Evolutionary conservation across 2,797 vertebrate genomes (phyloP).

Genomic region (Notoglanidium macrostoma): DNA sequence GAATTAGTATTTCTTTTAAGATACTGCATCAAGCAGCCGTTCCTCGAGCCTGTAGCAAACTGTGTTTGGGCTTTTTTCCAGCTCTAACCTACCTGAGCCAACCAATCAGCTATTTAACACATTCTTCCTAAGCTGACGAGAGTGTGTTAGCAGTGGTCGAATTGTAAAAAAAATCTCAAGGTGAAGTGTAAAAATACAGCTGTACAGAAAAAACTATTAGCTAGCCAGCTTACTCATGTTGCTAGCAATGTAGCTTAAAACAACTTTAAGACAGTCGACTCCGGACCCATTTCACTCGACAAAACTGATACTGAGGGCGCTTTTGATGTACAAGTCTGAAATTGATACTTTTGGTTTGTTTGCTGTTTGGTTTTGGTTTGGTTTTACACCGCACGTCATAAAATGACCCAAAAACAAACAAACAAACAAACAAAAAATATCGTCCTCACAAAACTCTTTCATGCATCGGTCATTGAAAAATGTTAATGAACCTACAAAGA

Average conservation of each 20-base stretch:
- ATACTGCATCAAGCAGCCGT: background rate
- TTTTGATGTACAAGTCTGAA: too few relatives aligned
- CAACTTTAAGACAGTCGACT: background rate
- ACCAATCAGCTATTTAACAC: background rate
- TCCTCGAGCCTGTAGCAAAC: background rate
- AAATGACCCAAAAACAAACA: background rate
- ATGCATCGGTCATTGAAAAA: too few relatives aligned
- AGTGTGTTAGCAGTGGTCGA: background rate
- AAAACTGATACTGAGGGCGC: background rate
- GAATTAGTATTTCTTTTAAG: background rate
- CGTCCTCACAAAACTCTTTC: background rate
- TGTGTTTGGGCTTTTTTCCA: background rate
- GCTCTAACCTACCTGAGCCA: background rate
- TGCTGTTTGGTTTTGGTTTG: too few relatives aligned
- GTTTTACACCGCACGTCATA: background rate
- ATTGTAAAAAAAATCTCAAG: background rate
- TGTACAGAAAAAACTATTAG: background rate
- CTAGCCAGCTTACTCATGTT: background rate
- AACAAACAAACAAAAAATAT: too few relatives aligned
- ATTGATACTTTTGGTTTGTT: too few relatives aligned
- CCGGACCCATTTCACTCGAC: background rate
- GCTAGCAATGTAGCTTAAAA: background rate
- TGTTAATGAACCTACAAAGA: too few relatives aligned
- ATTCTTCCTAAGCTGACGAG: background rate
- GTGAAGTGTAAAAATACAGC: background rate